Conservation (phyloP, 2,113 vertebrate genomes). For the Dipodomys spectabilis region DNA sequence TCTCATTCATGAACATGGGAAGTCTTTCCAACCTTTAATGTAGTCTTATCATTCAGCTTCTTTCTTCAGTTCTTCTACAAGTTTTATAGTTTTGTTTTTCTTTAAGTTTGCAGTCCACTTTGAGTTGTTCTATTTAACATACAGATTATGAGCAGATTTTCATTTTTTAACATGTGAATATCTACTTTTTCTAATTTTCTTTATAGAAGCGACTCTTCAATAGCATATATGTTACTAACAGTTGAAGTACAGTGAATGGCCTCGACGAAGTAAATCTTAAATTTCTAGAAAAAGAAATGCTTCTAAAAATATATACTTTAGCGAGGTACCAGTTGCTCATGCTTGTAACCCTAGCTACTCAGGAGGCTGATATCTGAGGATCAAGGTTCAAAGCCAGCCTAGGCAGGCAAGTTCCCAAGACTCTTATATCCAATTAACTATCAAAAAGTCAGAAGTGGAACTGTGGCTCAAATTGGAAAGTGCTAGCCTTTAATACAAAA, state of each 20-base stretch:
- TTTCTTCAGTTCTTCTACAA: not conserved
- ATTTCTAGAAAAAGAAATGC: not conserved
- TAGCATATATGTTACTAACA: not conserved
- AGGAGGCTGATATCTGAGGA: too few relatives aligned
- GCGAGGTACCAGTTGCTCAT: not conserved
- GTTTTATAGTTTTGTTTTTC: not conserved
- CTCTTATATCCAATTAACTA: too few relatives aligned
- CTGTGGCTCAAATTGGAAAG: too few relatives aligned
- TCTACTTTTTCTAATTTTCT: not conserved
- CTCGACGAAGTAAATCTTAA: conserved; percentile 25
- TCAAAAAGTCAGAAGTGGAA: too few relatives aligned
- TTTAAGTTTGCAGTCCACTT: not conserved
- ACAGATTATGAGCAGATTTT: not conserved
- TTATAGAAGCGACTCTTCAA: conserved; percentile 7
- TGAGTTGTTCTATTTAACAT: conserved; percentile 26
- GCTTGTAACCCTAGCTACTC: too few relatives aligned
- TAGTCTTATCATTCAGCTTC: not conserved
- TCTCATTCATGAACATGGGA: not conserved
- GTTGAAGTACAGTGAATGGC: not conserved
- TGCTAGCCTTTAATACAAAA: too few relatives aligned
- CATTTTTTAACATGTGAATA: not conserved
- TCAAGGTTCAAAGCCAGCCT: too few relatives aligned
- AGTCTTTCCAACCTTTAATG: not conserved
- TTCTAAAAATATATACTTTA: not conserved
- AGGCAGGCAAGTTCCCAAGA: too few relatives aligned